Evolutionary conservation across 2,888 invertebrate genomes (phyloP).

Genomic region (Sylvicola cinctus): DNA sequence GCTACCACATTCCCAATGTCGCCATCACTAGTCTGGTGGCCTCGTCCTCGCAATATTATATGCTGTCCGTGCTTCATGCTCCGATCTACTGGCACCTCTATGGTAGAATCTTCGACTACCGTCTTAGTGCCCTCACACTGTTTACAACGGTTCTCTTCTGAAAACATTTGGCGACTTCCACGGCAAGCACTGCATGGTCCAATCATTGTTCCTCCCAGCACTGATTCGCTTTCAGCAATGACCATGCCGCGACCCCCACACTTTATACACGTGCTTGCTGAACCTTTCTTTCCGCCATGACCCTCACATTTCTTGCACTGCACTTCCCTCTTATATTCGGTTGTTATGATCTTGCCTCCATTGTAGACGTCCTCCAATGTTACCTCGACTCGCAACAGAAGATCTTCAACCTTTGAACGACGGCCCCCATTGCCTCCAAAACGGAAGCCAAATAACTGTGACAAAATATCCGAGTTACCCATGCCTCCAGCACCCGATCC

Average conservation of each 20-base stretch:
- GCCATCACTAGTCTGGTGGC: conserved; percentile 72
- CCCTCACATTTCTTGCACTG: conserved; percentile 18
- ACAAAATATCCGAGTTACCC: conserved; percentile 45
- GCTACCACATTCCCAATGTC: conserved; percentile 81
- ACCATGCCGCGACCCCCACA: conserved; percentile 56
- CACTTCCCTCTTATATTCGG: conserved; percentile 17
- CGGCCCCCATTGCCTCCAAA: conserved; percentile 31
- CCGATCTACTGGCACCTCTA: conserved; percentile 75
- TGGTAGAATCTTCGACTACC: conserved; percentile 56
- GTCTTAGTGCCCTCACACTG: conserved; percentile 71
- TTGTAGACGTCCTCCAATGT: conserved; percentile 79
- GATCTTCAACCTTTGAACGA: conserved; percentile 45
- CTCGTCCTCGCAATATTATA: conserved; percentile 70
- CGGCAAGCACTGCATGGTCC: conserved; percentile 34
- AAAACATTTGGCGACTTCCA: conserved; percentile 51
- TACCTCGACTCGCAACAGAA: conserved; percentile 64
- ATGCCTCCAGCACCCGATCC: conserved; percentile 33
- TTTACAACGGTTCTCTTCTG: conserved; percentile 64
- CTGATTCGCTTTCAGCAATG: not conserved
- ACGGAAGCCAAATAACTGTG: too few species aligned
- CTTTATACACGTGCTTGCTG: conserved; percentile 41
- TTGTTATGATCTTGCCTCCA: conserved; percentile 47
- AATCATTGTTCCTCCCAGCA: too few species aligned
- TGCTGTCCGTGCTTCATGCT: conserved; percentile 77
- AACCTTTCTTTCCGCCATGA: conserved; percentile 47